Conservation (phyloP, 2,113 vertebrate genomes). For the Pavo muticus region DNA sequence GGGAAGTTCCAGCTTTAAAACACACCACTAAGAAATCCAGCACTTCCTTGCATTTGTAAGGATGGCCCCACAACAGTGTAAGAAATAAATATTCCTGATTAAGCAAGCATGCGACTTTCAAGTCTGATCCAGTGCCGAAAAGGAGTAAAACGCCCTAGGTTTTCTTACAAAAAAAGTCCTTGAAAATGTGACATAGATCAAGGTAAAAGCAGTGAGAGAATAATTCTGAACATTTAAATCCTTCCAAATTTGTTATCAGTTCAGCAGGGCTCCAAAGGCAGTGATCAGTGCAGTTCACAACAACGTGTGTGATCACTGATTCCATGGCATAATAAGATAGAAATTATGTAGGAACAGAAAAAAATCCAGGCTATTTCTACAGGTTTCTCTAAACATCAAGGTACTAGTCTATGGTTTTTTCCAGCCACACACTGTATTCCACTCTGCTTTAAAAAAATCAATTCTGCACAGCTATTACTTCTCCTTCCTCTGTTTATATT, state of each 20-base stretch:
- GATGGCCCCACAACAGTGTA: not conserved
- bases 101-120: not conserved
- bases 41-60: not conserved
- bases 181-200: not conserved
- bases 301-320: conserved; percentile 47
- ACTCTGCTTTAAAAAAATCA: not conserved
- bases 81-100: not conserved
- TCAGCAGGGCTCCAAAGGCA: not conserved
- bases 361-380: conserved; percentile 67
- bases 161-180: not conserved
- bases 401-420: conserved; percentile 72
- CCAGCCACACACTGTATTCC: not conserved
- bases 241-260: not conserved
- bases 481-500: not conserved
- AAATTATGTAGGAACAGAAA: conserved; percentile 76
- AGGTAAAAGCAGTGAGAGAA: not conserved
- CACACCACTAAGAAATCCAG: accelerated
- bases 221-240: conserved; percentile 26
- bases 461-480: not conserved
- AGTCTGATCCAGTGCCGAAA: not conserved
- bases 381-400: conserved; percentile 76
- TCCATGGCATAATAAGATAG: conserved; percentile 69
- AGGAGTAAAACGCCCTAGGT: not conserved
- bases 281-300: not conserved
- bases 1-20: not conserved